Evolutionary conservation across 2,888 invertebrate species (phyloP), one percentile per base, ranked within the genome.

Genomic region (Eurois occulta): DNA sequence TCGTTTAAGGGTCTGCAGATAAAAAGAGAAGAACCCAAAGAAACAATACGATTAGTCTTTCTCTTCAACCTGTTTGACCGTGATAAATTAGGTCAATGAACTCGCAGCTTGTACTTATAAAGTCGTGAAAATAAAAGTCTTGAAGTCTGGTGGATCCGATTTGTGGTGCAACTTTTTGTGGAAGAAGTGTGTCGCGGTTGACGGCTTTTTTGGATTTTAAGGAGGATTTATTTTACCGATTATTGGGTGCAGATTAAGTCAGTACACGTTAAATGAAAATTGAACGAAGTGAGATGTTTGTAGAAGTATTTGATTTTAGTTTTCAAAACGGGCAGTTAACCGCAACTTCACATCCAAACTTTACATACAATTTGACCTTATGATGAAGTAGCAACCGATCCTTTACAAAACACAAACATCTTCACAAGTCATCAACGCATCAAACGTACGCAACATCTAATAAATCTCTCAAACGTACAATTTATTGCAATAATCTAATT

Each of bases 1-100:
- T 86, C 83, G 83, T 84, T 89, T 85, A 90, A 91, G 91, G 91
- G 91, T 86, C 86, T 83, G 73, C 69, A 85, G 78, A 87, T 73
- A 90, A 84, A 89, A 88, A 87, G 77, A 75, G 70, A 76, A 48
- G 77, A 80, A 62, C 71, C 65, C 69, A 76, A 85, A 83, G 82
- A 89, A 88, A 89, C 88, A 88, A 88, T 83, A 71, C 84, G 82
- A 88, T 88, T 87, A 78, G 81, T 86, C 83, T 86, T 83, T 87
- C 77, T 76, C 77, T 81, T 66, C 81, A 85, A 85, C 85, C 81
- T 83, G 84, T 78, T 80, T 83, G 80, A 80, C 82, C 83, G 88
- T 80, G 78, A 75, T 86, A 70, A 86, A 88, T 83, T 75, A 66
- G 88, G 88, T 88, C 87, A 80, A 72, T 84, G 88, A 89, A 89